Evolutionary conservation across 2,888 invertebrate species (phyloP), one percentile per base, ranked within the genome.

Genomic region (Drepana falcataria): DNA sequence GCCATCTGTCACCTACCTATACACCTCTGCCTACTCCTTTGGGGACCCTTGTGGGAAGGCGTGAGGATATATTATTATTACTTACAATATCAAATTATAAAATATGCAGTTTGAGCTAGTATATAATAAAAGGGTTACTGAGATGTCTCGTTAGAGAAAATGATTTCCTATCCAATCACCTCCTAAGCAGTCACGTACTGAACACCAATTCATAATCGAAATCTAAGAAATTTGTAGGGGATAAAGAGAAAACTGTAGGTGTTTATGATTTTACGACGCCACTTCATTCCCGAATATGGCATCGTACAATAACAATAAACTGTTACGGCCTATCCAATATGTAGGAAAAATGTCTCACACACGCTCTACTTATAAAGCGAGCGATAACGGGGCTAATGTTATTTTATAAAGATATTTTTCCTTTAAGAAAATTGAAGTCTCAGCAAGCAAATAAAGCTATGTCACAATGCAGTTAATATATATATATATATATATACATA

Each of bases 211-310:
- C 80, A 79, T 83, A 82, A 82, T 80, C 75, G 81, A 57, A 70
- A 73, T 69, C 70, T 59, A 64, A 69, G 67, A 71, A 77, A 78
- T 77, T 83, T 79, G 79, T 83, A 75, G 71, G 77, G 74, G 76
- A 79, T 79, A 81, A 82, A 68, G 71, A 63, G 73, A 63, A 68
- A 75, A 73, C 72, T 73, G 76, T 75, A 76, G 79, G 80, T 84
- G 84, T 85, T 84, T 84, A 82, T 83, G 81, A 83, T 85, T 83
- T 84, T 85, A 86, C 75, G 85, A 79, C 76, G 71, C 79, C 73
- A 78, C 75, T 82, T 74, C 75, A 77, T 85, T 79, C 76, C 71
- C 73, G 73, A 79, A 81, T 85, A 85, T 76, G 75, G 77, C 73
- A 64, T 76, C 78, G 75, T 82, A 81, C 81, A 85, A 83, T 87